Evolutionary conservation across 2,888 invertebrate genomes (phyloP).

Genomic region (Trissonchulus latispiculum): DNA sequence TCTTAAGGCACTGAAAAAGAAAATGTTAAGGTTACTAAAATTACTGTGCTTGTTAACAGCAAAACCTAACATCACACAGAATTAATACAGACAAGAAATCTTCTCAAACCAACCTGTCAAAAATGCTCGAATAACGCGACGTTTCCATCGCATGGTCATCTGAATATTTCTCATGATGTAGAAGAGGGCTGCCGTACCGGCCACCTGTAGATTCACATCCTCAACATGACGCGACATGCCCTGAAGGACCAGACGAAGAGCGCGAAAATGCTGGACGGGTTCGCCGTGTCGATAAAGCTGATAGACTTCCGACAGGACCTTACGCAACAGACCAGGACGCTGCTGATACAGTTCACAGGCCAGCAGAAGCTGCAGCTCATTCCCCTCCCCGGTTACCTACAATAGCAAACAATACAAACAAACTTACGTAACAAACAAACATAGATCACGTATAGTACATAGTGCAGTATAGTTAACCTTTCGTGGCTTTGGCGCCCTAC

Average conservation of each 20-base stretch:
- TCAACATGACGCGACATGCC: slow-evolving; percentile 77
- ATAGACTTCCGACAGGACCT: slow-evolving; percentile 77
- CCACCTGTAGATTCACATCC: slow-evolving; percentile 81
- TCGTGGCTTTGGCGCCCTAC: too few relatives aligned
- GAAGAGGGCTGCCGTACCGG: slow-evolving; percentile 75
- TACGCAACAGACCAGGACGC: slow-evolving; percentile 66
- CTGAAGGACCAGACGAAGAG: slow-evolving; percentile 59
- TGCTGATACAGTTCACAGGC: slow-evolving; percentile 71
- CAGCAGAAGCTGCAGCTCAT: slow-evolving; percentile 75
- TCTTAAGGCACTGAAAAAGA: too few relatives aligned
- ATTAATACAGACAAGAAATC: too few relatives aligned
- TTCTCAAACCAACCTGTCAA: too few relatives aligned
- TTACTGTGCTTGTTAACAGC: too few relatives aligned
- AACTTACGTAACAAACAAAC: not conserved
- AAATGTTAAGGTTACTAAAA: too few relatives aligned
- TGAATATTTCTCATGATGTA: slow-evolving; percentile 51
- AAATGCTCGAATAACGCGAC: slow-evolving; percentile 35
- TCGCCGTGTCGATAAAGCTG: slow-evolving; percentile 45
- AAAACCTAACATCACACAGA: too few relatives aligned
- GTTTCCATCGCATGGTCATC: slow-evolving; percentile 38
- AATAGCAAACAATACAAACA: slow-evolving; percentile 27
- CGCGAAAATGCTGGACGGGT: slow-evolving; percentile 33
- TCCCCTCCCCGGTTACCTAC: slow-evolving; percentile 79
- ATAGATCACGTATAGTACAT: slow-evolving; percentile 24
- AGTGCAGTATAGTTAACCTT: too few relatives aligned